Conservation (phyloP, 2,888 invertebrate genomes). For the Fragum whitleyi region DNA sequence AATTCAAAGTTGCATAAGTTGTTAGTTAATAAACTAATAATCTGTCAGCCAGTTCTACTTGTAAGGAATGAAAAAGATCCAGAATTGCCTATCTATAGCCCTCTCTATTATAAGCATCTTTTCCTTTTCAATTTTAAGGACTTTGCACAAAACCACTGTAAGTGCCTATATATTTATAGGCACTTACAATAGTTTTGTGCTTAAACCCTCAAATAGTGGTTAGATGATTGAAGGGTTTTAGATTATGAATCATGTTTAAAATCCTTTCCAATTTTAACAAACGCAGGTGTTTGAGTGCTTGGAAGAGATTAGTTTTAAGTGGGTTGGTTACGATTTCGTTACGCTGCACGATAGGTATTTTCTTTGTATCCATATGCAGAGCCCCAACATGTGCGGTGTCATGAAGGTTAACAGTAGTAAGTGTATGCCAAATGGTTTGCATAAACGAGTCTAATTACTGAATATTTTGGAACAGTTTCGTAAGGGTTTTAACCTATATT, state of each 20-base stretch:
- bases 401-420: neutral
- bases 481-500: neutral
- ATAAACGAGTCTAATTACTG: constrained; percentile 4
- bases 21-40: too few species aligned
- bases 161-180: too few species aligned
- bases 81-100: too few species aligned
- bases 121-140: too few species aligned
- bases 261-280: constrained; percentile 16
- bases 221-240: neutral
- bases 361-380: constrained; percentile 5
- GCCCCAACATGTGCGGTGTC: constrained; percentile 1
- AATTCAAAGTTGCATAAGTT: too few species aligned
- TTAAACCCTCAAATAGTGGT: too few species aligned
- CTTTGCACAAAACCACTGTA: too few species aligned
- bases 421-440: constrained; percentile 14
- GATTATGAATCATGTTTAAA: constrained; percentile 7
- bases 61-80: too few species aligned
- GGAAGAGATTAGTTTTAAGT: neutral
- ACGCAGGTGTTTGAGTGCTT: constrained; percentile 23
- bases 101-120: too few species aligned
- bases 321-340: neutral
- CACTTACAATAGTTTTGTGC: too few species aligned
- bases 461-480: constrained; percentile 1
- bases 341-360: constrained; percentile 19
- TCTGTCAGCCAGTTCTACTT: too few species aligned